Base-by-base conservation (phyloP, 92 coral and sea anemone genomes). In the Palythoa caribaeorum region DNA sequence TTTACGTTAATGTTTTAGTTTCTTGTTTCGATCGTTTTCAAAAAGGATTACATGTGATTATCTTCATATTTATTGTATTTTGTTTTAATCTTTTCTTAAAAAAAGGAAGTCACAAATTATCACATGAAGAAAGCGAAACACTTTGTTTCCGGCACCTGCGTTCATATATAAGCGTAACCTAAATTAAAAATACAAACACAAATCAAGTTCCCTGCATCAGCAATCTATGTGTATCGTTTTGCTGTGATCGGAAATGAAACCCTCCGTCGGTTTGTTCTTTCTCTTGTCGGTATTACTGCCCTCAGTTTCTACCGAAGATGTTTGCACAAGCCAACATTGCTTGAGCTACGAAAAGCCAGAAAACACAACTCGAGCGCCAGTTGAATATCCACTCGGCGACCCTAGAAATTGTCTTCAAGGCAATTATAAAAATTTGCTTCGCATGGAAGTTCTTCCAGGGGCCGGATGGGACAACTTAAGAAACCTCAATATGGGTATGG, bases 401-500 rank as follows among this genome's bases (percentile, higher is more conserved):
- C 93, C 90, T 28, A 66, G 94, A 52, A 84, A 84, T 70, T 96
- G 98, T 72, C 89, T 91, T 9, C 86, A 66, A 65, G 86, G 36
- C 2, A 89, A 88, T 11, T 21, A 86, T 11, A 77, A 77, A 35
- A 86, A 79, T 39, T 65, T 92, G 76, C 80, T 83, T 48, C 96
- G 98, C 14, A 76, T 96, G 52, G 98, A 96, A 71, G 96, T 93
- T 79, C 93, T 96, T 10, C 98, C 98, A 1, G 98, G 97, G 13
- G 77, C 91, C 1, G 98, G 98, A 38, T 96, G 98, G 98, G 98
- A 96, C 47, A 94, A 94, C 72, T 84, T 96, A 9, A 76, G 98
- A 70, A 96, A 96, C 73, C 74, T 88, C 6, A 87, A 92, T 79
- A 94, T 94, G 94, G 98, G 98, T 8, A 89, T 84, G 79, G 98